A percentile compares a stretch with the other conserved stretches of the same genome.
Evolutionary conservation across 1,140 invertebrate species (phyloP).

Genomic region (Varroa destructor): DNA sequence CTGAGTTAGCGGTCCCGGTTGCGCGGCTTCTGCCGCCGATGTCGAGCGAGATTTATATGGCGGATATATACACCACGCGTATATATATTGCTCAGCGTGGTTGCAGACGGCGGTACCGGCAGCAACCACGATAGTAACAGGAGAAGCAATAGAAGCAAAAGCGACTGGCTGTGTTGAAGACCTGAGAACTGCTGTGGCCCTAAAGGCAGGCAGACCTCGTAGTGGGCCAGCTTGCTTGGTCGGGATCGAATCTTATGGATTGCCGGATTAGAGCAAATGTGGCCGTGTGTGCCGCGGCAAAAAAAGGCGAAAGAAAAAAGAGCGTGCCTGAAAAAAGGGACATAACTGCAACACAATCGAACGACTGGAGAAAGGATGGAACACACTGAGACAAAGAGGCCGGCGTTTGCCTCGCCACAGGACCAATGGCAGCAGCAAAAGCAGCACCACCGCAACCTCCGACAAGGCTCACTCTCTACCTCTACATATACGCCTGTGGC

Average conservation of each 20-base stretch:
- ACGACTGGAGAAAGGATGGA: not conserved
- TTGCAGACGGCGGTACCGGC: not conserved
- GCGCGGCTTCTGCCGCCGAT: not conserved
- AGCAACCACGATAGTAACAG: not conserved
- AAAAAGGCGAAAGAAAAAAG: conserved; percentile 1
- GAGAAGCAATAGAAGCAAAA: not conserved
- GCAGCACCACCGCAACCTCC: too few species aligned
- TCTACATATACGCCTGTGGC: too few species aligned
- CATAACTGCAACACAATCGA: not conserved
- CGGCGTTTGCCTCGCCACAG: not conserved
- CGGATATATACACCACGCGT: conserved; percentile 28
- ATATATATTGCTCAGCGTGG: conserved; percentile 18
- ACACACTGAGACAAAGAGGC: not conserved
- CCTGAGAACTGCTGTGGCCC: too few species aligned
- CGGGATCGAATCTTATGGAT: conserved; percentile 28
- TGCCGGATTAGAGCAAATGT: conserved; percentile 28
- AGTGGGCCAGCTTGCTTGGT: not conserved
- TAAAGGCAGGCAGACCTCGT: too few species aligned
- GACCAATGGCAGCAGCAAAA: too few species aligned
- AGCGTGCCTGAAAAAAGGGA: not conserved
- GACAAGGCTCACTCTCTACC: too few species aligned
- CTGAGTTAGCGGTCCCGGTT: not conserved
- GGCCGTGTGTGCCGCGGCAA: not conserved
- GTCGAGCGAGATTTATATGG: conserved; percentile 23
- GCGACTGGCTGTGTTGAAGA: not conserved